A percentile compares a stretch with the other conserved stretches of the same genome.
phyloP scores from a whole-genome alignment of 2,797 vertebrate genomes.

The Picus viridis region DNA sequence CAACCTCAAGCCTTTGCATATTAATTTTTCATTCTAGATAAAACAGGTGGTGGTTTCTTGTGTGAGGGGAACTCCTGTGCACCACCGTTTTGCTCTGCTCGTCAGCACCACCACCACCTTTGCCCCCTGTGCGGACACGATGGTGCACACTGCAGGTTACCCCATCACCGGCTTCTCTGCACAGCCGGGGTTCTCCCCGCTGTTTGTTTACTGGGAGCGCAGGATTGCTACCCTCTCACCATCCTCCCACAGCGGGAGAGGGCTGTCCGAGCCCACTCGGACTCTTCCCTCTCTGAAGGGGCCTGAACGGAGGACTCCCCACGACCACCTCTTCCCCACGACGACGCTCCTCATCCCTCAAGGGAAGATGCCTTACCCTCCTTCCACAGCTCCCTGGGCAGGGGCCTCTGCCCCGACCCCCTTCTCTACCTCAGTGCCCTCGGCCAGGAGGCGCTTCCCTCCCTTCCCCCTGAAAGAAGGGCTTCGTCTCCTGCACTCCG shows the following conservation, averaged over 20 bases:
- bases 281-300: neutral
- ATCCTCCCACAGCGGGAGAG: neutral
- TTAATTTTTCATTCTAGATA: neutral
- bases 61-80: neutral
- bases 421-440: conserved; percentile 18
- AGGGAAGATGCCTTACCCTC: neutral
- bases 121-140: neutral
- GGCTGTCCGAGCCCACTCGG: neutral
- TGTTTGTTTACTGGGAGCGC: neutral
- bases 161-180: neutral
- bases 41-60: neutral
- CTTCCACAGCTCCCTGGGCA: neutral
- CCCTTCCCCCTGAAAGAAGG: neutral
- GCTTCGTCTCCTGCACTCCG: neutral
- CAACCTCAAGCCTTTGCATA: neutral
- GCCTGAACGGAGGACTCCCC: neutral
- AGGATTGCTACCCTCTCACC: neutral
- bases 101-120: neutral
- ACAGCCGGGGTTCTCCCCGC: neutral
- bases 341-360: neutral
- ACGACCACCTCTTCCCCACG: neutral
- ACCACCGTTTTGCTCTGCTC: neutral
- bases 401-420: neutral
- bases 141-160: fast-evolving
- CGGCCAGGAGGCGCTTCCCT: neutral